Evolutionary conservation across 1,140 invertebrate species (phyloP), one percentile per base, ranked within the genome.

Genomic region (Dolichoris vasculosae): DNA sequence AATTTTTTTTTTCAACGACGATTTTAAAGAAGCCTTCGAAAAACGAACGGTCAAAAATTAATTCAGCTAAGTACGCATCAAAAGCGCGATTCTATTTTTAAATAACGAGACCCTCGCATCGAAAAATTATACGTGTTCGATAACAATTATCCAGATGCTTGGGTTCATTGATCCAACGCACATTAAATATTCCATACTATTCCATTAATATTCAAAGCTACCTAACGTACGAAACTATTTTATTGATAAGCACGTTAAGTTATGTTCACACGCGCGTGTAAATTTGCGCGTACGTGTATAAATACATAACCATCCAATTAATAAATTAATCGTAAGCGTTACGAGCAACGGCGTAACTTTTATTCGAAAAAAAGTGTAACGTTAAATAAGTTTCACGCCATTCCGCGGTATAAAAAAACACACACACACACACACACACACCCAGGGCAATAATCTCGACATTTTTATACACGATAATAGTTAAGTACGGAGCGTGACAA

Each of bases 191-290:
- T 43, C 9, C 38, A 4, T 43, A n/a, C 69, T 43, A n/a, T 43
- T 0, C 23, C 23, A 73, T 73, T 73, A 43, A 73, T 43, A 73
- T 73, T 73, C 69, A 26, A 73, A 73, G 69, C 38, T n/a, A 43
- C 8, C 69, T 73, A 43, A n/a, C 38, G 20, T 73, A 73, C 69
- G 69, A 43, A 73, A 43, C 69, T 73, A 40, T 71, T 73, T 73
- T 73, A 73, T 76, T 51, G 30, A 51, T 76, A 76, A 76, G 51
- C 15, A 35, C 6, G n/a, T 17, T 35, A 30, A 32, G 38, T n/a
- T 2, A 2, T 30, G 46, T n/a, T 23, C 30, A 35, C 43, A 17
- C 26, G 40, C 40, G 4, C 26, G 73, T 8, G 0, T 15, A 23
- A 13, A 0, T 32, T 13, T n/a, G 46, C 26, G 30, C 30, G 46